Percentiles rank a stretch among this genome's conserved stretches.
Conservation (phyloP, 2,113 vertebrate genomes). For the Cinclus mexicanus region DNA sequence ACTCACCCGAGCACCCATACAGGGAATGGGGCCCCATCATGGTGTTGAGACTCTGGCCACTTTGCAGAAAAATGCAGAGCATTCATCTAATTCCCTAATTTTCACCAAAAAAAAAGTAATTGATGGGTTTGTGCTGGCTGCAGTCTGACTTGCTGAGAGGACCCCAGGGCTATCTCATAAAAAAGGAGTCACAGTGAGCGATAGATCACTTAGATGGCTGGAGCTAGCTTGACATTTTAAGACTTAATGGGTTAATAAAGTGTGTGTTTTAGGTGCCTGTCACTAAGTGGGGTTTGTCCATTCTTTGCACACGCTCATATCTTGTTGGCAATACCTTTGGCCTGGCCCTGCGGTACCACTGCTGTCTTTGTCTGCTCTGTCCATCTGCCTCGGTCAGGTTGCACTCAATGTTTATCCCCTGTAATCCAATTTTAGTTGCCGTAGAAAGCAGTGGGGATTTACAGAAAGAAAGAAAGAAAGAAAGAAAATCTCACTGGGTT, state of each 20-base stretch:
- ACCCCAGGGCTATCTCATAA: slow-evolving; percentile 57
- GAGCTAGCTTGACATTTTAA: slow-evolving; percentile 45
- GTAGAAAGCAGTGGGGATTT: slow-evolving; percentile 49
- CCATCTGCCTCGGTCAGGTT: slow-evolving; percentile 69
- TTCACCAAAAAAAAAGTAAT: slow-evolving; percentile 30
- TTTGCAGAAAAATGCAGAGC: slow-evolving; percentile 51
- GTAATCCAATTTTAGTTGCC: slow-evolving; percentile 68
- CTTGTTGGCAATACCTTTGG: slow-evolving; percentile 50
- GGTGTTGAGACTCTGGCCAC: not conserved
- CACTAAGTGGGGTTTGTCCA: slow-evolving; percentile 17
- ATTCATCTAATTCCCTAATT: slow-evolving; percentile 58
- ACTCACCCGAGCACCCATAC: not conserved
- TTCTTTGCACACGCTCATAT: slow-evolving; percentile 43
- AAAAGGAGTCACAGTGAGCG: slow-evolving; percentile 22
- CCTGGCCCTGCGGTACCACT: not conserved
- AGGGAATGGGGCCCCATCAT: not conserved
- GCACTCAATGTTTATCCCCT: slow-evolving; percentile 57
- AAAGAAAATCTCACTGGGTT: not conserved
- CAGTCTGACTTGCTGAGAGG: slow-evolving; percentile 20
- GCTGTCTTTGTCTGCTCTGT: slow-evolving; percentile 40
- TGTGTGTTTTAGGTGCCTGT: slow-evolving; percentile 38
- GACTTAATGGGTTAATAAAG: slow-evolving; percentile 66
- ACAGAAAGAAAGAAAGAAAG: slow-evolving; percentile 25
- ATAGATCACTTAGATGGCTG: slow-evolving; percentile 40
- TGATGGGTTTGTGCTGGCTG: slow-evolving; percentile 53